Evolutionary conservation across 2,888 invertebrate species (phyloP).

Genomic region (Chrysolina oricalcia): DNA sequence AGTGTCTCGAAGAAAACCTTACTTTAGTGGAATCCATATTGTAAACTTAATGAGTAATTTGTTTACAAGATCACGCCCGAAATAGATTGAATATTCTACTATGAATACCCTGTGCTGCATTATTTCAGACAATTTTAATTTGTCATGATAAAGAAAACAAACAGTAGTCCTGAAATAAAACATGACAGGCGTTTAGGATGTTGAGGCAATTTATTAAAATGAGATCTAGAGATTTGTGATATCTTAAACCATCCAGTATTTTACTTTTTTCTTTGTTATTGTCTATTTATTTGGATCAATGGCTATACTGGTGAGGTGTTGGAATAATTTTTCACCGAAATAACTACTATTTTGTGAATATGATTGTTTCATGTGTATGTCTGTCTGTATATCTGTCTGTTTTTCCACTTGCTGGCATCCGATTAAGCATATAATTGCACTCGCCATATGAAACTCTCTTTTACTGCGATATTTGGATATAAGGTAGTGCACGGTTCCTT

Average conservation of each 20-base stretch:
- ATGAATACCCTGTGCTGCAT: slow-evolving; percentile 39
- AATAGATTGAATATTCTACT: slow-evolving; percentile 53
- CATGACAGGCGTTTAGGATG: slow-evolving; percentile 34
- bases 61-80: slow-evolving; percentile 58
- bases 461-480: too few species aligned
- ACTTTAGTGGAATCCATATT: slow-evolving; percentile 55
- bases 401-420: too few species aligned
- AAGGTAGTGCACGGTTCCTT: too few species aligned
- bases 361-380: too few species aligned
- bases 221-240: slow-evolving; percentile 7
- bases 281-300: too few species aligned
- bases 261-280: background rate
- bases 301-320: too few species aligned
- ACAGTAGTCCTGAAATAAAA: slow-evolving; percentile 50
- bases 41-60: slow-evolving; percentile 60
- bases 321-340: too few species aligned
- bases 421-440: too few species aligned
- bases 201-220: slow-evolving; percentile 32
- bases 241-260: background rate
- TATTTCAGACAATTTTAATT: slow-evolving; percentile 55
- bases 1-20: slow-evolving; percentile 53
- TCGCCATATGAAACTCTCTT: too few species aligned
- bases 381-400: too few species aligned
- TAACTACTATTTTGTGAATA: too few species aligned
- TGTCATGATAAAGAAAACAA: slow-evolving; percentile 57